Percentiles rank a stretch among this genome's conserved stretches.
Conservation (phyloP, 2,797 vertebrate genomes). For the Malacoraja senta region DNA sequence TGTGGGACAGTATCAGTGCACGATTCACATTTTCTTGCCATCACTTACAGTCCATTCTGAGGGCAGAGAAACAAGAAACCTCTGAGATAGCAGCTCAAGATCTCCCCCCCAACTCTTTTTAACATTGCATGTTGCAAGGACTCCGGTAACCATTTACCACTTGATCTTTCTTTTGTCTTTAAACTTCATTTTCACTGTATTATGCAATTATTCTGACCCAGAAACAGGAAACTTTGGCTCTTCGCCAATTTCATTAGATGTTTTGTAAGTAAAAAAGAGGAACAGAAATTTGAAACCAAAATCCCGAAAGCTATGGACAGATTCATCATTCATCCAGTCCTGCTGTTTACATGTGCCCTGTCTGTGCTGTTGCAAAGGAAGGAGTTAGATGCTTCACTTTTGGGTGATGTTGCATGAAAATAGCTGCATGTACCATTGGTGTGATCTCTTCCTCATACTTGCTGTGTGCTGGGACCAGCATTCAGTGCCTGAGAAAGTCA, state of each 20-base stretch:
- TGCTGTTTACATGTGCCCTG: background rate
- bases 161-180: background rate
- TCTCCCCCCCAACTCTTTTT: background rate
- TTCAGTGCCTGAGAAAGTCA: no score
- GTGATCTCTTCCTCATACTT: background rate
- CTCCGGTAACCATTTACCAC: background rate
- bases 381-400: background rate
- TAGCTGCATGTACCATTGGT: background rate
- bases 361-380: background rate
- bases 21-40: background rate
- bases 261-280: background rate
- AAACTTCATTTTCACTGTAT: background rate
- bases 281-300: background rate
- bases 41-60: background rate
- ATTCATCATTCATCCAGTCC: background rate
- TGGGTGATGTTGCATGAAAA: background rate
- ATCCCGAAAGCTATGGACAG: background rate
- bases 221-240: background rate
- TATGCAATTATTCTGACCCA: background rate
- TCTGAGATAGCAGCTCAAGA: background rate
- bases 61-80: background rate
- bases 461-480: no score
- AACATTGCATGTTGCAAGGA: background rate
- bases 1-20: no score
- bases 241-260: background rate